A percentile compares a stretch with the other conserved stretches of the same genome.
Conservation (phyloP, 64 coral and sea anemone species). For the Stichodactyla mertensii region DNA sequence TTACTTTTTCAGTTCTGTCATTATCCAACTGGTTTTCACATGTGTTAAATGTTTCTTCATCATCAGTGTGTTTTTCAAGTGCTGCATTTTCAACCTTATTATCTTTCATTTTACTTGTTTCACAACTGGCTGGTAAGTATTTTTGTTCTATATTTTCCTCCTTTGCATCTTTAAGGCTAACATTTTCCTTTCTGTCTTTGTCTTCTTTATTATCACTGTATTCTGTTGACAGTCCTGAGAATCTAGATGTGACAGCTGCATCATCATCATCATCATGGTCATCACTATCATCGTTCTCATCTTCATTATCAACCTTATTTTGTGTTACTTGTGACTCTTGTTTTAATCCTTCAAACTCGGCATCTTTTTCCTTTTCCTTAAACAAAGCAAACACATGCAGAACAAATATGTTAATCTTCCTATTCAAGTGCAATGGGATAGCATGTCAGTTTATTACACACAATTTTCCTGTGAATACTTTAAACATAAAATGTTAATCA, state of each 20-base stretch:
- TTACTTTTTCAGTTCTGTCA: not conserved
- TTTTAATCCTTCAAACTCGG: not conserved
- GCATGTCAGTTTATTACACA: too few species aligned
- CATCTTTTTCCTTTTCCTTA: constrained; percentile 25
- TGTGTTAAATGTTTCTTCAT: too few species aligned
- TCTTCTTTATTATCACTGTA: constrained; percentile 1
- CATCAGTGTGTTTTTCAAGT: too few species aligned
- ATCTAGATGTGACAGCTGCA: constrained; percentile 8
- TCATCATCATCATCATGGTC: not conserved
- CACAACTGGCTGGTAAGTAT: too few species aligned
- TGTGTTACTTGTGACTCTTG: not conserved
- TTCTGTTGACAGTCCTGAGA: constrained; percentile 47
- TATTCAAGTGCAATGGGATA: too few species aligned
- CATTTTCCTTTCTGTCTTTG: not conserved
- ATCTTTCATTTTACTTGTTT: too few species aligned
- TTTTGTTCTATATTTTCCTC: too few species aligned
- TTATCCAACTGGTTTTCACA: not conserved
- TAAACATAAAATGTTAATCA: not conserved
- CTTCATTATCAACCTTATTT: not conserved
- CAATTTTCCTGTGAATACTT: too few species aligned
- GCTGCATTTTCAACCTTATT: too few species aligned
- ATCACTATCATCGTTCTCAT: constrained; percentile 8
- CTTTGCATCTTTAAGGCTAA: too few species aligned
- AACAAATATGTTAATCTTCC: too few species aligned
- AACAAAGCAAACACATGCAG: not conserved